Evolutionary conservation across 1,140 invertebrate genomes (phyloP).

Genomic region (Pseudachorutes palmiensis): DNA sequence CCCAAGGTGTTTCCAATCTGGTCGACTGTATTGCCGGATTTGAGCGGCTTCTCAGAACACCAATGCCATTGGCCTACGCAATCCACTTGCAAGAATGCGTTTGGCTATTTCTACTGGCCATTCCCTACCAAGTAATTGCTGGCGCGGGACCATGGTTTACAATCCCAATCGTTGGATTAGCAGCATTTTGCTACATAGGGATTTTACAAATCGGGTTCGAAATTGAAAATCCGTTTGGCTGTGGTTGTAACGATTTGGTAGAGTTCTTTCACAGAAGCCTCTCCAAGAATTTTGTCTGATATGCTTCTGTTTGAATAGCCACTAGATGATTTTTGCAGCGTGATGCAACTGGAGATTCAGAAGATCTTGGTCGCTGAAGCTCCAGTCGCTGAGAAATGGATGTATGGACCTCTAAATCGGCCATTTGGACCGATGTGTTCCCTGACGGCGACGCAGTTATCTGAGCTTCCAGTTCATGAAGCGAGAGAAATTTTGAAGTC

Average conservation of each 20-base stretch:
- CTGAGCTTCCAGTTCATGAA: neutral
- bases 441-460: neutral
- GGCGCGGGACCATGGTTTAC: conserved; percentile 14
- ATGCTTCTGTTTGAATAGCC: no score
- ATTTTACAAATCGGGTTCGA: conserved; percentile 12
- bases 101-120: conserved; percentile 19
- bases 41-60: conserved; percentile 19
- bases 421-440: conserved; percentile 2
- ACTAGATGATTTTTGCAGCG: neutral
- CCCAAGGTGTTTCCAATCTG: conserved; percentile 11
- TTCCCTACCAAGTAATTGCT: conserved; percentile 17
- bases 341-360: conserved; percentile 4
- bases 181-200: conserved; percentile 13
- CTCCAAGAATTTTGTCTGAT: no score
- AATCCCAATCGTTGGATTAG: conserved; percentile 8
- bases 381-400: neutral
- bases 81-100: conserved; percentile 19
- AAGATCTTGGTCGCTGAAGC: neutral
- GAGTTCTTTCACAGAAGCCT: no score
- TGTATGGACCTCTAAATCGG: neutral
- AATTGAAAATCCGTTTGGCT: conserved; percentile 24
- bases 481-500: neutral
- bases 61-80: conserved; percentile 21
- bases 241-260: conserved; percentile 17
- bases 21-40: conserved; percentile 19